Evolutionary conservation across 2,888 invertebrate genomes (phyloP).

Genomic region (Tryphoninae sp.): DNA sequence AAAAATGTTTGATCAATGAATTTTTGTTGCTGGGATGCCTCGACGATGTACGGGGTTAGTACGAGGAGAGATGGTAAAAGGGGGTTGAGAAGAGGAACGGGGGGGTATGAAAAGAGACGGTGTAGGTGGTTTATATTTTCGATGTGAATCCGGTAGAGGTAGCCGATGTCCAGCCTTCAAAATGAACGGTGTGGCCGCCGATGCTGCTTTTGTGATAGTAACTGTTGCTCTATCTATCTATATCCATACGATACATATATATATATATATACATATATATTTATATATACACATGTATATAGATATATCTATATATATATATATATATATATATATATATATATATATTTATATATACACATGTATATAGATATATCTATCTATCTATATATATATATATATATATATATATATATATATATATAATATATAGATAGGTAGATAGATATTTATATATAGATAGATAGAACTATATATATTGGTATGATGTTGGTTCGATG

Average conservation of each 20-base stretch:
- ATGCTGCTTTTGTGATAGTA: constrained; percentile 11
- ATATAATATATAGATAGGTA: not conserved
- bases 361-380: no score
- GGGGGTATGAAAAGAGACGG: constrained; percentile 24
- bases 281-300: not conserved
- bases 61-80: not conserved
- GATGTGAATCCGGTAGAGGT: constrained; percentile 51
- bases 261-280: not conserved
- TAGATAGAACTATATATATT: constrained; percentile 7
- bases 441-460: not conserved
- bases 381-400: not conserved
- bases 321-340: no score
- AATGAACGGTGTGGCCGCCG: constrained; percentile 40
- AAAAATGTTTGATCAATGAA: constrained; percentile 63
- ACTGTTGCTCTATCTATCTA: not conserved
- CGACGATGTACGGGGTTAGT: constrained; percentile 23
- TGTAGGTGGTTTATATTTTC: constrained; percentile 46
- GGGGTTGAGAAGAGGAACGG: not conserved
- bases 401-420: not conserved
- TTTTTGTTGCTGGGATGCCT: constrained; percentile 57
- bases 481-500: constrained; percentile 31
- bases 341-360: no score
- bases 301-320: constrained; percentile 3
- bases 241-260: no score
- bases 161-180: constrained; percentile 48